Conservation (phyloP, 2,888 invertebrate species). For the Drosophila lacicola region DNA sequence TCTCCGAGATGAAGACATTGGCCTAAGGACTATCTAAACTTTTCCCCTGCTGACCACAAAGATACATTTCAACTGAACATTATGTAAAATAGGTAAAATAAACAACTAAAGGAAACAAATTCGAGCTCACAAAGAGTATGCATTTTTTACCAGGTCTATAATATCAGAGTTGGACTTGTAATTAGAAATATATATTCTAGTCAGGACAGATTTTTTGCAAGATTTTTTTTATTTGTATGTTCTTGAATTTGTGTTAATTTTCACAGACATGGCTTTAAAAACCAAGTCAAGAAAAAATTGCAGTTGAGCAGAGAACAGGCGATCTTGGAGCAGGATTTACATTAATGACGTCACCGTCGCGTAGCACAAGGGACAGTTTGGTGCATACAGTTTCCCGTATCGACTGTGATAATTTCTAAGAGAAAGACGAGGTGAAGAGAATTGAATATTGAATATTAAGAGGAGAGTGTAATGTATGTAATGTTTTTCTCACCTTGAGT, state of each 20-base stretch:
- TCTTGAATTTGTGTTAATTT: neutral
- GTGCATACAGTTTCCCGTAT: conserved; percentile 61
- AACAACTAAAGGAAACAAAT: too few species aligned
- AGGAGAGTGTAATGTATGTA: neutral
- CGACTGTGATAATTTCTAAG: conserved; percentile 62
- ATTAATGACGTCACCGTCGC: conserved; percentile 27
- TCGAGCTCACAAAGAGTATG: too few species aligned
- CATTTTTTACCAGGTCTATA: too few species aligned
- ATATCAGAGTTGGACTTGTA: too few species aligned
- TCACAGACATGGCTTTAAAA: neutral
- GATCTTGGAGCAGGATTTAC: neutral
- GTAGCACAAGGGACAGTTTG: conserved; percentile 41
- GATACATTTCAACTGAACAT: too few species aligned
- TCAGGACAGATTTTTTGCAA: neutral
- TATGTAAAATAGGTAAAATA: too few species aligned
- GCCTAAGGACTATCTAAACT: too few species aligned
- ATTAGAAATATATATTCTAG: too few species aligned
- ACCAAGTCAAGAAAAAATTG: neutral
- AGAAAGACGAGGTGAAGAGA: neutral
- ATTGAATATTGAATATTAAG: neutral
- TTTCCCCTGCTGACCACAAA: too few species aligned
- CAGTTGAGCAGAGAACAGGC: neutral
- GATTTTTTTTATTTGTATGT: neutral
- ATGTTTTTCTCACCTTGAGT: conserved; percentile 39
- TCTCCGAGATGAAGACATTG: too few species aligned